Conservation (phyloP, 2,888 invertebrate species). For the Nudaria mundana region DNA sequence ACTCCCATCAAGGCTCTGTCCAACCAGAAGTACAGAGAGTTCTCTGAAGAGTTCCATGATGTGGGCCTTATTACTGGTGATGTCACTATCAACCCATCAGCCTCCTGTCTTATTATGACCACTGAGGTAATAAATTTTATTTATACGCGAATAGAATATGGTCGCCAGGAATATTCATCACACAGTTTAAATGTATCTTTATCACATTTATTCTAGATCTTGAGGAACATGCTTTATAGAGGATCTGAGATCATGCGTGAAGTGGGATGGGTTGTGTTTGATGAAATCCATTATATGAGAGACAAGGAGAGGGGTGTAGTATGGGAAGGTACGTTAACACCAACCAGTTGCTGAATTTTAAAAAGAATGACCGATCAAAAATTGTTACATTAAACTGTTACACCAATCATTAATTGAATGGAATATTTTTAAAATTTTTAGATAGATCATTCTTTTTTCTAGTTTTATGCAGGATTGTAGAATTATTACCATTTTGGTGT, state of each 20-base stretch:
- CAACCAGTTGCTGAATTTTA: too few relatives aligned
- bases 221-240: constrained; percentile 98
- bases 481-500: too few relatives aligned
- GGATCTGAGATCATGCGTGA: constrained; percentile 99
- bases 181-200: background rate
- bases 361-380: too few relatives aligned
- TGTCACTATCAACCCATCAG: constrained; percentile 99
- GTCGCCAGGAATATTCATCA: background rate
- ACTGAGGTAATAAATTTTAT: constrained; percentile 87
- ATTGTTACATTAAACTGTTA: too few relatives aligned
- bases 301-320: constrained; percentile 99
- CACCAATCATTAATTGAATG: too few relatives aligned
- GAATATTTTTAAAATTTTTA: background rate
- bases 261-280: constrained; percentile 99
- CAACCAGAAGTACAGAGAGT: constrained; percentile 99
- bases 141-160: background rate
- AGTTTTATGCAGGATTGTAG: too few relatives aligned
- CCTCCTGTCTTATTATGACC: constrained; percentile 99
- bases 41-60: constrained; percentile 98
- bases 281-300: constrained; percentile 99
- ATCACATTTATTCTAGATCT: constrained; percentile 83
- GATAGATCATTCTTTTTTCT: too few relatives aligned
- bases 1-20: constrained; percentile 99
- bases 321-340: constrained; percentile 87
- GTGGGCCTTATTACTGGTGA: constrained; percentile 99